Conservation (phyloP, 2,888 invertebrate species). For the Merodon equestris region DNA sequence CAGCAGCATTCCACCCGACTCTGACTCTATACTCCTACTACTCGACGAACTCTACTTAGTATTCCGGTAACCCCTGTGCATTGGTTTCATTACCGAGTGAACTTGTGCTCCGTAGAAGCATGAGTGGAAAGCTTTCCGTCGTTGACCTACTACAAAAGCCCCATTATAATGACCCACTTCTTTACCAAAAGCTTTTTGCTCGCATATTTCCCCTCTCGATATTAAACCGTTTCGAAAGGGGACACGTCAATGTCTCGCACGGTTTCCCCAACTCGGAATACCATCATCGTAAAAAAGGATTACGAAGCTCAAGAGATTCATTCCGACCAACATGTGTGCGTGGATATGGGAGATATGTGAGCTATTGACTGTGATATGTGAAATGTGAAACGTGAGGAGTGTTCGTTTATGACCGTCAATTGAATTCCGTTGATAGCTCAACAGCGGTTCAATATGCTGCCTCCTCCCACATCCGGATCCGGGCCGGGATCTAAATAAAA, state of each 20-base stretch:
- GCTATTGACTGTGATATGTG: too few species aligned
- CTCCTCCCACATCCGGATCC: constrained; percentile 49
- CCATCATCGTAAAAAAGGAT: constrained; percentile 38
- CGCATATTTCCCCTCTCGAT: too few species aligned
- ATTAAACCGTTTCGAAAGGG: constrained; percentile 13
- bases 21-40: constrained; percentile 4
- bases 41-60: not conserved
- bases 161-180: constrained; percentile 41
- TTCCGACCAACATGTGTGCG: constrained; percentile 27
- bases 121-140: constrained; percentile 39
- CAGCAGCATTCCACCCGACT: constrained; percentile 2
- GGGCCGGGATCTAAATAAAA: constrained; percentile 37
- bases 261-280: constrained; percentile 18
- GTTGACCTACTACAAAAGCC: constrained; percentile 47
- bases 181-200: too few species aligned
- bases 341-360: constrained; percentile 22
- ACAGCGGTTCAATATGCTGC: constrained; percentile 59
- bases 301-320: constrained; percentile 55
- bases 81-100: constrained; percentile 33
- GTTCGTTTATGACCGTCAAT: constrained; percentile 56
- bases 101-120: constrained; percentile 18
- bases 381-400: constrained; percentile 35
- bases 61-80: constrained; percentile 9
- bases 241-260: constrained; percentile 16
- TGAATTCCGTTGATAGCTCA: constrained; percentile 65